Percentiles rank a stretch among this genome's conserved stretches.
These are phyloP conservation scores for Molossus alvarezi DNA, from an alignment of 2,797 vertebrate species.

Conservation along the genomic window DNA sequence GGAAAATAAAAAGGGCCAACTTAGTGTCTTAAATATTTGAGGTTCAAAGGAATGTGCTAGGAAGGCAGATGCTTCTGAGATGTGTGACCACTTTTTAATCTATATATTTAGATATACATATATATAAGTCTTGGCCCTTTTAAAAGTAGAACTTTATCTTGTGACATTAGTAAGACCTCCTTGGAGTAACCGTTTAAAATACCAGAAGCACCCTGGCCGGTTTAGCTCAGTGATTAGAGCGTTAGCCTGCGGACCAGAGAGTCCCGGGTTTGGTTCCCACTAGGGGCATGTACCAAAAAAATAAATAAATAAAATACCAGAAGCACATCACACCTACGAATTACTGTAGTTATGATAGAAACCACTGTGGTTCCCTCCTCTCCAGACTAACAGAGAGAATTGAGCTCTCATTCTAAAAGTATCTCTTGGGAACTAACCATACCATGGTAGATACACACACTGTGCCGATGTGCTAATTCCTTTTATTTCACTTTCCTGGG, in stretches of 20 bases:
- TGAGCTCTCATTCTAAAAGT: background rate
- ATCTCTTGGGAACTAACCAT: background rate
- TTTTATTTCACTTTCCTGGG: background rate
- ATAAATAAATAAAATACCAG: too few species aligned
- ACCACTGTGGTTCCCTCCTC: background rate
- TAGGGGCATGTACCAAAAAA: too few species aligned
- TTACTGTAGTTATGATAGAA: background rate
- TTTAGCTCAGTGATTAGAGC: too few species aligned
- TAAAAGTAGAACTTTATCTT: background rate
- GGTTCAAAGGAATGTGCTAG: conserved; percentile 39
- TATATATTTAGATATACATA: background rate
- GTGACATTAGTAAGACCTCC: background rate
- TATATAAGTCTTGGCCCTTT: background rate
- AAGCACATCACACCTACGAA: background rate
- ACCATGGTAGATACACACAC: too few species aligned
- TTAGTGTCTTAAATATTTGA: conserved; percentile 69
- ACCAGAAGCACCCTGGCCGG: too few species aligned
- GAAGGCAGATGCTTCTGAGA: background rate
- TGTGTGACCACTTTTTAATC: background rate
- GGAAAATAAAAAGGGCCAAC: conserved; percentile 69
- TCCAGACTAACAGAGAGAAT: background rate
- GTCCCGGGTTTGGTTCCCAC: too few species aligned
- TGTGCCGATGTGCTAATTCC: too few species aligned
- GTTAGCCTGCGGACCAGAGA: too few species aligned
- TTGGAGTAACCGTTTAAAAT: background rate